Evolutionary conservation across 2,888 invertebrate genomes (phyloP).

Genomic region (Temnothorax unifasciatus): DNA sequence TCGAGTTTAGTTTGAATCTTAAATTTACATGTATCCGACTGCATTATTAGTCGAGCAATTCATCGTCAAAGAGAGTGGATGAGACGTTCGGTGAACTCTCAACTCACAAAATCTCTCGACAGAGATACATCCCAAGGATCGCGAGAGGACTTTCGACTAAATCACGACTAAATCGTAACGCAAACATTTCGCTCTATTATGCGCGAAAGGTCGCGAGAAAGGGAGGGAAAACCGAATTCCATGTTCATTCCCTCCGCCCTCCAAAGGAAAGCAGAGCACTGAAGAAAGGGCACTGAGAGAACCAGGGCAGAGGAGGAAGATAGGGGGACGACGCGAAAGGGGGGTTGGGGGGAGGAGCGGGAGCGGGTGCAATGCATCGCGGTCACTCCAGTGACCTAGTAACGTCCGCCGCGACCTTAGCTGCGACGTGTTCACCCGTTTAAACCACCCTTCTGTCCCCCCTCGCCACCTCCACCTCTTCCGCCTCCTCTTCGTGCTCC

Average conservation of each 20-base stretch:
- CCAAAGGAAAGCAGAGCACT: not conserved
- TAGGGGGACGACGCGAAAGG: slow-evolving; percentile 7
- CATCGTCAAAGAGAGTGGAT: not conserved
- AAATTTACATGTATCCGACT: not conserved
- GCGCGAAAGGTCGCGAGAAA: not conserved
- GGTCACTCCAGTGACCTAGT: slow-evolving; percentile 77
- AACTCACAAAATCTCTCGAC: not conserved
- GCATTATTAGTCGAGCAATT: not conserved
- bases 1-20: not conserved
- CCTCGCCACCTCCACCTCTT: slow-evolving; percentile 1
- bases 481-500: slow-evolving; percentile 61
- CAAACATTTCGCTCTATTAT: not conserved
- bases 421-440: slow-evolving; percentile 76
- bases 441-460: slow-evolving; percentile 66
- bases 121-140: not conserved
- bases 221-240: not conserved
- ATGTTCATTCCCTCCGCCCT: not conserved
- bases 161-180: not conserved
- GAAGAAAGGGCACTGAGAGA: slow-evolving; percentile 38
- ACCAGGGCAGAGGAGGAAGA: slow-evolving; percentile 8
- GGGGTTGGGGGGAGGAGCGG: not conserved
- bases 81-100: not conserved
- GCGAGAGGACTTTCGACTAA: not conserved
- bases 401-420: slow-evolving; percentile 77
- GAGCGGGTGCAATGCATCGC: slow-evolving; percentile 63